phyloP scores from a whole-genome alignment of 2,797 vertebrate species.

The Coilia nasus region DNA sequence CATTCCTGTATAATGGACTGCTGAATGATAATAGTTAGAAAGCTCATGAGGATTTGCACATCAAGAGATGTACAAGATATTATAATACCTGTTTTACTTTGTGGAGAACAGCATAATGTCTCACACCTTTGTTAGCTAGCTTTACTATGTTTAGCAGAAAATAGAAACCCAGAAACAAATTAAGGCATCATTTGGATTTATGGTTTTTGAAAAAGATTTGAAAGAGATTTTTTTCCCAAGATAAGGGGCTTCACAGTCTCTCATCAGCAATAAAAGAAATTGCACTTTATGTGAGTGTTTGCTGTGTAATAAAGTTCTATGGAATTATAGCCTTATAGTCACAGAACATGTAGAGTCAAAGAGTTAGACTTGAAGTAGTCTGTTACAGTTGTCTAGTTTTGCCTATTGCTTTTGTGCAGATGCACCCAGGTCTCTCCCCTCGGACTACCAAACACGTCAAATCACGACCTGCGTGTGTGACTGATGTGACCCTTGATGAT shows the following conservation, averaged over 20 bases:
- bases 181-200: not conserved
- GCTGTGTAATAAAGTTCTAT: not conserved
- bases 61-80: not conserved
- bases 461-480: not conserved
- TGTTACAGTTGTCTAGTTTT: not conserved
- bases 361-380: not conserved
- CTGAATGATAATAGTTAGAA: not conserved
- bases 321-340: not conserved
- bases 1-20: not conserved
- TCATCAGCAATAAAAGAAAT: conserved; percentile 25
- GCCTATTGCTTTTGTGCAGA: not conserved
- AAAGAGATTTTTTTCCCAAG: not conserved
- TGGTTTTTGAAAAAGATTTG: not conserved
- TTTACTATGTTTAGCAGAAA: not conserved
- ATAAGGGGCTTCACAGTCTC: not conserved
- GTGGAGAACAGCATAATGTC: not conserved
- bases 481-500: conserved; percentile 5
- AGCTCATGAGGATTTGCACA: not conserved
- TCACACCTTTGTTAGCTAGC: not conserved
- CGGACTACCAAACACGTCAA: not conserved
- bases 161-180: not conserved
- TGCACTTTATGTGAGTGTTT: not conserved
- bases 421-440: not conserved
- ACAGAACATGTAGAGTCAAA: not conserved
- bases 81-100: not conserved